A percentile compares a stretch with the other conserved stretches of the same genome.
phyloP scores from a whole-genome alignment of 1,140 invertebrate species.

The Ceratina calcarata region DNA sequence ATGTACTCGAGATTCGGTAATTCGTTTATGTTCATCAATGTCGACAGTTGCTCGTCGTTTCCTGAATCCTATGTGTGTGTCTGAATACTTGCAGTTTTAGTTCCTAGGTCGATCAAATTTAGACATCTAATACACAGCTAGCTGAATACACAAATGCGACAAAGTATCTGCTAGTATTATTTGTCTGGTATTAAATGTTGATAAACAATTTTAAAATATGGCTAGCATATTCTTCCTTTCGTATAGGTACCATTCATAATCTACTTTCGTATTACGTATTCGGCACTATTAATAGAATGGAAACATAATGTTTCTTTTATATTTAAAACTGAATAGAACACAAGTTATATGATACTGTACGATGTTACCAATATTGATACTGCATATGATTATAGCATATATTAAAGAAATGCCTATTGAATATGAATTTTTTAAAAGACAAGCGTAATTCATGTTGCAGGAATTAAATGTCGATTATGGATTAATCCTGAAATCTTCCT shows the following conservation, averaged over 20 bases:
- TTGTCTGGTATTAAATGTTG: constrained; percentile 27
- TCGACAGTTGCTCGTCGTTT: constrained; percentile 61
- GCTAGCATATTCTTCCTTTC: background rate
- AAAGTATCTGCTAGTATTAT: constrained; percentile 27
- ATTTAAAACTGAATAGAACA: background rate
- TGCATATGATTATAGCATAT: too few species aligned
- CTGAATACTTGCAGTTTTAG: background rate
- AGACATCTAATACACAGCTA: background rate
- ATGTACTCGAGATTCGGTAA: constrained; percentile 39
- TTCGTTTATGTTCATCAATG: constrained; percentile 41
- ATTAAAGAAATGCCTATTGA: background rate
- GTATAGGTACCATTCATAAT: constrained; percentile 6
- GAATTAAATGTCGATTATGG: constrained; percentile 3
- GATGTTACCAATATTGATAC: background rate
- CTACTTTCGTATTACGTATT: constrained; percentile 4
- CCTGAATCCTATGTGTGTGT: constrained; percentile 27
- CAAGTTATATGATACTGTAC: background rate
- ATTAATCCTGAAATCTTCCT: background rate
- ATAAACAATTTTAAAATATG: background rate
- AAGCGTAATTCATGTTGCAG: background rate
- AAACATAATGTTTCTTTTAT: background rate
- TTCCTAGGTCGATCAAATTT: constrained; percentile 9
- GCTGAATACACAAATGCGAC: constrained; percentile 37
- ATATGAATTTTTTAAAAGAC: constrained; percentile 4
- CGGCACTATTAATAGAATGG: background rate